Conservation (phyloP, 2,797 vertebrate species). For the Coccyzus lansbergi region DNA sequence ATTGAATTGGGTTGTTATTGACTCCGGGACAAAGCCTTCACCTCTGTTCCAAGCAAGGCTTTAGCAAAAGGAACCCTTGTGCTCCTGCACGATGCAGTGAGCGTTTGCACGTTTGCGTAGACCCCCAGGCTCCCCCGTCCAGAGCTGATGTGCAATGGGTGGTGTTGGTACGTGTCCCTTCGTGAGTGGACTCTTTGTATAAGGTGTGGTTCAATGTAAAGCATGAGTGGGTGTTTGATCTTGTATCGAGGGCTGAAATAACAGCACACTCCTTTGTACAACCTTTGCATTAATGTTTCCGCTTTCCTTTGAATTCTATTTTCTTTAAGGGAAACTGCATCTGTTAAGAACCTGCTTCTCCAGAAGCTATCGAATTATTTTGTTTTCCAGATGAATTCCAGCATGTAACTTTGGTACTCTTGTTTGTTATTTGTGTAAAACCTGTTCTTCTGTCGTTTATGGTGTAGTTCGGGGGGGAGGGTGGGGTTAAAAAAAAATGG, state of each 20-base stretch:
- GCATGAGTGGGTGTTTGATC: constrained; percentile 62
- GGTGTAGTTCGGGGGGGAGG: constrained; percentile 78
- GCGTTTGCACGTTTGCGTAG: constrained; percentile 9
- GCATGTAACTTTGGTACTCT: constrained; percentile 97
- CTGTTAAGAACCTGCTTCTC: constrained; percentile 68
- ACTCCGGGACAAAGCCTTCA: constrained; percentile 4
- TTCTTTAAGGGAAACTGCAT: constrained; percentile 65
- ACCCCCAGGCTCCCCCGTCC: background rate
- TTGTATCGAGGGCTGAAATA: constrained; percentile 61
- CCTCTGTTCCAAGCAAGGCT: background rate
- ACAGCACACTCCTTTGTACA: constrained; percentile 66
- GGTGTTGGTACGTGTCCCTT: constrained; percentile 59
- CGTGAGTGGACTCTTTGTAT: constrained; percentile 59
- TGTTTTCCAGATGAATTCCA: constrained; percentile 85
- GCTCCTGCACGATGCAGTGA: background rate
- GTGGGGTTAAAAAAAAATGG: constrained; percentile 62
- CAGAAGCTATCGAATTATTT: constrained; percentile 48
- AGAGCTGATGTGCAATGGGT: constrained; percentile 56
- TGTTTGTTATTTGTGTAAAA: constrained; percentile 93
- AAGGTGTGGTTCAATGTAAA: constrained; percentile 63
- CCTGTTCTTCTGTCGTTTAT: constrained; percentile 91
- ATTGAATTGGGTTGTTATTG: background rate
- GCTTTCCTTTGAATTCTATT: constrained; percentile 66
- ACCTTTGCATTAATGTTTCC: constrained; percentile 52
- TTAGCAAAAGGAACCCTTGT: background rate